A percentile compares a stretch with the other conserved stretches of the same genome.
Evolutionary conservation across 2,113 vertebrate genomes (phyloP).

Genomic region (Camelus dromedarius): DNA sequence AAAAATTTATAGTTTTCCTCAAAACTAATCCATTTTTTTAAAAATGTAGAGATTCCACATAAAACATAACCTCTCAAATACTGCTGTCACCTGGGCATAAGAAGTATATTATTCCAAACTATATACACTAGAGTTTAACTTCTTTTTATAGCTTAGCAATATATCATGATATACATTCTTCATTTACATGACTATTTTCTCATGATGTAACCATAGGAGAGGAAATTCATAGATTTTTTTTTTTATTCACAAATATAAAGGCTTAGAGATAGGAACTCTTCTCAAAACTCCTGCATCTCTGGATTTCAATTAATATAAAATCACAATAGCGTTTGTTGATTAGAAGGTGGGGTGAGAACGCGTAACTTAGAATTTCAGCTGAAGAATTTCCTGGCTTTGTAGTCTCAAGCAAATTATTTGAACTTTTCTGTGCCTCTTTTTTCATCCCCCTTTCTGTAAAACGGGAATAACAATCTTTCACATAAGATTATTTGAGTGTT

Average conservation of each 20-base stretch:
- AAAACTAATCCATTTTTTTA: neutral
- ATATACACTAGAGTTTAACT: neutral
- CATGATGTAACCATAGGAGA: neutral
- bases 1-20: constrained; percentile 2
- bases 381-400: neutral
- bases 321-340: neutral
- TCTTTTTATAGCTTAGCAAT: neutral
- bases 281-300: neutral
- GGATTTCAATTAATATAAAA: constrained; percentile 8
- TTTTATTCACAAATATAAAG: constrained; percentile 21
- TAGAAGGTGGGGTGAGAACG: neutral
- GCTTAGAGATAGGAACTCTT: neutral
- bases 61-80: constrained; percentile 1
- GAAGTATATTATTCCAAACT: neutral
- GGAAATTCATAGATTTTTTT: neutral
- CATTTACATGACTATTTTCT: neutral
- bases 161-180: neutral
- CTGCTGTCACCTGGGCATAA: neutral
- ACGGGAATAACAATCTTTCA: neutral
- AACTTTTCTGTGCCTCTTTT: neutral
- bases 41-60: neutral
- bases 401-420: neutral
- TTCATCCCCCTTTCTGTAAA: neutral
- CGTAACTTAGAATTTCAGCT: neutral
- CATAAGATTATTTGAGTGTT: neutral